Conservation (phyloP, 2,797 vertebrate genomes). For the Sarcophilus harrisii region DNA sequence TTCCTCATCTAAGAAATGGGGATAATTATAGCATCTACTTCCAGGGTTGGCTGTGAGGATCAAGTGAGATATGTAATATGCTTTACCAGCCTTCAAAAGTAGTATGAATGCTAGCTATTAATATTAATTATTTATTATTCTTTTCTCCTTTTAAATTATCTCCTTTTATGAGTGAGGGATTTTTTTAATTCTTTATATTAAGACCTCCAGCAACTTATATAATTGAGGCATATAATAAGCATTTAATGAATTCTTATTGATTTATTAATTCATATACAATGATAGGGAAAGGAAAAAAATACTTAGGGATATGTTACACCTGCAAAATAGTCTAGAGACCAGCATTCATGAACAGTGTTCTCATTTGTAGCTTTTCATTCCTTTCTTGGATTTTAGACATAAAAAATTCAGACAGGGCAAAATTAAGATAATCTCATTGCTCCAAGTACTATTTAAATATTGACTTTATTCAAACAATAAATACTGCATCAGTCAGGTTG, state of each 20-base stretch:
- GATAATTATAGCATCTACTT: neutral
- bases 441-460: neutral
- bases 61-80: neutral
- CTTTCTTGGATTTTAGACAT: neutral
- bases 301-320: neutral
- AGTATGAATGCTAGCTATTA: neutral
- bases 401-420: neutral
- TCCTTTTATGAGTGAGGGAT: neutral
- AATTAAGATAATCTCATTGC: neutral
- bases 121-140: neutral
- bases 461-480: neutral
- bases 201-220: fast-evolving
- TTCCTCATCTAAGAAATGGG: neutral
- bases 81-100: neutral
- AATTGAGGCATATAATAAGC: neutral
- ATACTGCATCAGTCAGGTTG: neutral
- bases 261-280: neutral
- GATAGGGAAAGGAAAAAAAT: neutral
- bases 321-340: neutral
- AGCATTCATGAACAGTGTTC: neutral
- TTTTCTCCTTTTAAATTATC: neutral
- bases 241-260: neutral
- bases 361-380: neutral
- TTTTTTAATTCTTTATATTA: neutral
- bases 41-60: neutral